These are phyloP conservation scores for Tragelaphus imberbis DNA, from an alignment of 2,113 vertebrate species.

Conservation along the genomic window DNA sequence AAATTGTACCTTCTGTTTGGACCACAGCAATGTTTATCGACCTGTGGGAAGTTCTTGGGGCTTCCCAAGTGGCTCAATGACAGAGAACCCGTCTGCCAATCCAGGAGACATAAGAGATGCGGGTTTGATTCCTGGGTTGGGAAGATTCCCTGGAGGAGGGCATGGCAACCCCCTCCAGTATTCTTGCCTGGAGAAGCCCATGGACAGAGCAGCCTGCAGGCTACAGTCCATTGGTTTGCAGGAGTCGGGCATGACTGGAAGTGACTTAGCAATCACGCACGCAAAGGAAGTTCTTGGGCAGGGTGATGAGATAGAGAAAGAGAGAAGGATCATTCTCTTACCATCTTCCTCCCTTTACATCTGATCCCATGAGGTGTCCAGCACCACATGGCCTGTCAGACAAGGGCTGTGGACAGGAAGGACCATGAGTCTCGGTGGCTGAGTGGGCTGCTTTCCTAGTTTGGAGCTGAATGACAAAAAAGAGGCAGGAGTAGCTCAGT, in stretches of 20 bases:
- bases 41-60: neutral
- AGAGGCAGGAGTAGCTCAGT: neutral
- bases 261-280: rapidly evolving
- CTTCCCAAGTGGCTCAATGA: neutral
- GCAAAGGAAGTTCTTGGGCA: neutral
- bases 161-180: neutral
- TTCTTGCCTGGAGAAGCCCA: neutral
- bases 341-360: neutral
- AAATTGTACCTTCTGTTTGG: slow-evolving; percentile 17
- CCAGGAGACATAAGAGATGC: neutral
- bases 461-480: neutral
- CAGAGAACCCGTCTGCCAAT: neutral
- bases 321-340: neutral
- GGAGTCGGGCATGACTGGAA: neutral
- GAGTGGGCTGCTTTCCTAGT: neutral
- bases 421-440: neutral
- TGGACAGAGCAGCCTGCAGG: neutral
- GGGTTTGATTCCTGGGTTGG: neutral
- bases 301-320: neutral
- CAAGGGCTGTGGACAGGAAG: neutral
- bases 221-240: neutral
- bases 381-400: rapidly evolving
- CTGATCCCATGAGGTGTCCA: neutral
- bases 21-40: neutral
- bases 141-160: neutral